Percentiles rank a stretch among this genome's conserved stretches.
phyloP scores from a whole-genome alignment of 2,113 vertebrate species.

The Catharus bicknelli region DNA sequence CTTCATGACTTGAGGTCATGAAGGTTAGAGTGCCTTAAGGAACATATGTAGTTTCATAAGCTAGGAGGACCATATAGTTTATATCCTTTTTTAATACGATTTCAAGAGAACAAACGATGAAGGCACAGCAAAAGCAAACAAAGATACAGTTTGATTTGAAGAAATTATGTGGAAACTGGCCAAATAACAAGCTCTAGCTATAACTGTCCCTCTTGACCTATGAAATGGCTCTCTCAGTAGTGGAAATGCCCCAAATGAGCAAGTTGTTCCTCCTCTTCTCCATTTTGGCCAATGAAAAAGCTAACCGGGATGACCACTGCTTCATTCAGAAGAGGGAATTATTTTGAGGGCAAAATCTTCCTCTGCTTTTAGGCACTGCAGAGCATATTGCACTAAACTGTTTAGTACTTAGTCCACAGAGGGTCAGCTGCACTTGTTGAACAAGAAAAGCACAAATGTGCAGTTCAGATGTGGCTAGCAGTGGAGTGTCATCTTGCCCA shows the following conservation, averaged over 20 bases:
- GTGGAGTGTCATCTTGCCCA: not conserved
- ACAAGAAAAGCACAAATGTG: not conserved
- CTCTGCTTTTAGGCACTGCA: not conserved
- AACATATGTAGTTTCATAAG: fast-evolving
- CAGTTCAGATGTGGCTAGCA: not conserved
- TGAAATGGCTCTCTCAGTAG: not conserved
- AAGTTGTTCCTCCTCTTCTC: not conserved
- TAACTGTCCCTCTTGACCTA: not conserved
- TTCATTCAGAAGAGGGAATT: not conserved
- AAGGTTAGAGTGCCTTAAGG: not conserved
- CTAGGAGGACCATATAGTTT: not conserved
- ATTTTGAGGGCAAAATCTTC: not conserved
- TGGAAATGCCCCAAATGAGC: not conserved
- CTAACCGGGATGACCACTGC: not conserved
- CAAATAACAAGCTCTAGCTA: not conserved
- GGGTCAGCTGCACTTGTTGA: not conserved
- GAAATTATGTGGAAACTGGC: not conserved
- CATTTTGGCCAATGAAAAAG: not conserved
- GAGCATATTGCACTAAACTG: not conserved
- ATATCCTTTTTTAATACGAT: not conserved
- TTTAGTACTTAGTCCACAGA: not conserved
- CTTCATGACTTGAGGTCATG: not conserved
- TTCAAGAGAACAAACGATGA: not conserved
- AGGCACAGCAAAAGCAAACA: not conserved
- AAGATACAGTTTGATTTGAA: not conserved